A percentile compares a stretch with the other conserved stretches of the same genome.
phyloP scores from a whole-genome alignment of 2,888 invertebrate species.

The Caradrina clavipalpis region DNA sequence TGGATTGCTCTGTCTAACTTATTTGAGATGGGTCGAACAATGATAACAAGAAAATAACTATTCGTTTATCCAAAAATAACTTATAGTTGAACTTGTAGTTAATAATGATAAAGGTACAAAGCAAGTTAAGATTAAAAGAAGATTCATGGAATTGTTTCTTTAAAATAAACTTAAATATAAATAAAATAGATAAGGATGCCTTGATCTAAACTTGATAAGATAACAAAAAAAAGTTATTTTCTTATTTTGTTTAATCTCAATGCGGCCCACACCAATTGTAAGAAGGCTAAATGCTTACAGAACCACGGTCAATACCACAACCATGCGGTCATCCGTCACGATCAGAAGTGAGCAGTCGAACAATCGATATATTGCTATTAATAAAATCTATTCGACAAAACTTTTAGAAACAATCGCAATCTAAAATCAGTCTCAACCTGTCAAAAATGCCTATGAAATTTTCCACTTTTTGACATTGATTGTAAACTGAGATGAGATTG shows the following conservation, averaged over 20 bases:
- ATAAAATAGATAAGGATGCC: background rate
- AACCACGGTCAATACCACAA: too few relatives aligned
- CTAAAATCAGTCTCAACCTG: too few relatives aligned
- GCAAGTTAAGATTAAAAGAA: background rate
- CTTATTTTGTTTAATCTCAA: background rate
- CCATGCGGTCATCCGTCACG: too few relatives aligned
- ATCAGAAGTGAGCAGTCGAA: too few relatives aligned
- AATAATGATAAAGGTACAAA: conserved; percentile 21
- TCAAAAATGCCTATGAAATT: too few relatives aligned
- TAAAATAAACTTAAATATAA: too few relatives aligned
- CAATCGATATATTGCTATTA: too few relatives aligned
- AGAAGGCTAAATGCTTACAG: too few relatives aligned
- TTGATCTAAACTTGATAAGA: background rate
- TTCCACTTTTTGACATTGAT: too few relatives aligned
- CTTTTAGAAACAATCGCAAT: too few relatives aligned
- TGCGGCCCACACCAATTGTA: background rate
- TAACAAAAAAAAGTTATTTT: background rate
- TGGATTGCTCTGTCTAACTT: conserved; percentile 63
- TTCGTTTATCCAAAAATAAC: conserved; percentile 25
- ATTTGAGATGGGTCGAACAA: conserved; percentile 64
- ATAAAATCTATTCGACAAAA: too few relatives aligned
- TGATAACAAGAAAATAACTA: conserved; percentile 60
- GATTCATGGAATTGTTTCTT: background rate
- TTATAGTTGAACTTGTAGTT: conserved; percentile 16
- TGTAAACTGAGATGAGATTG: too few relatives aligned